A percentile compares a stretch with the other conserved stretches of the same genome.
Conservation (phyloP, 2,113 vertebrate species). For the Callithrix jacchus region DNA sequence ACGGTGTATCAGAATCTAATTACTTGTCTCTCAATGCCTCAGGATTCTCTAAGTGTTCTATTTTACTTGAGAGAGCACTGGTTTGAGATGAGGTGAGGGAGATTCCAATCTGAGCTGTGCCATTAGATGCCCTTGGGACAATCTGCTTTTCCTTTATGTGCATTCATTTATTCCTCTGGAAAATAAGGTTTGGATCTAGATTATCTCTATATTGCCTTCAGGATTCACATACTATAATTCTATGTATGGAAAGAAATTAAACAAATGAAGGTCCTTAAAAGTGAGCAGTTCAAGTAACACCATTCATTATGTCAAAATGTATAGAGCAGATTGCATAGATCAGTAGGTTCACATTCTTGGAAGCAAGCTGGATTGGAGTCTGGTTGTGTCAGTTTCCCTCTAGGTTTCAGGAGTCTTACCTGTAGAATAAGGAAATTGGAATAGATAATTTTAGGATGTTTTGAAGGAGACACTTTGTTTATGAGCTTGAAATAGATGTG, state of each 20-base stretch:
- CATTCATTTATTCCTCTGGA: constrained; percentile 26
- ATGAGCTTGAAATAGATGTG: neutral
- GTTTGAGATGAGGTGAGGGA: neutral
- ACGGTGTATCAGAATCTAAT: neutral
- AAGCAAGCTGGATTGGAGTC: neutral
- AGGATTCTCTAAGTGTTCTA: neutral
- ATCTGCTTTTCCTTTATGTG: neutral
- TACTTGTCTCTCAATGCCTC: neutral
- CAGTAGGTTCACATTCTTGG: neutral
- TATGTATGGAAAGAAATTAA: neutral
- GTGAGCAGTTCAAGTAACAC: neutral
- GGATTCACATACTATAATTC: neutral
- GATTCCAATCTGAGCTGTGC: neutral
- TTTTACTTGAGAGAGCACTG: neutral
- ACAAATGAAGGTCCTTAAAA: neutral
- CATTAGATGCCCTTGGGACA: neutral
- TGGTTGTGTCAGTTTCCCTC: neutral
- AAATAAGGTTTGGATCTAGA: neutral
- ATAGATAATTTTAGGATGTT: neutral
- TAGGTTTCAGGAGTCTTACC: neutral
- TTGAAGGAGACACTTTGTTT: neutral
- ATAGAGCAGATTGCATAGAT: neutral
- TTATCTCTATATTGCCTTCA: neutral
- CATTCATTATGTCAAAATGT: neutral
- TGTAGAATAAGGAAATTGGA: neutral